Evolutionary conservation across 2,113 vertebrate species (phyloP).

Genomic region (Tichodroma muraria): DNA sequence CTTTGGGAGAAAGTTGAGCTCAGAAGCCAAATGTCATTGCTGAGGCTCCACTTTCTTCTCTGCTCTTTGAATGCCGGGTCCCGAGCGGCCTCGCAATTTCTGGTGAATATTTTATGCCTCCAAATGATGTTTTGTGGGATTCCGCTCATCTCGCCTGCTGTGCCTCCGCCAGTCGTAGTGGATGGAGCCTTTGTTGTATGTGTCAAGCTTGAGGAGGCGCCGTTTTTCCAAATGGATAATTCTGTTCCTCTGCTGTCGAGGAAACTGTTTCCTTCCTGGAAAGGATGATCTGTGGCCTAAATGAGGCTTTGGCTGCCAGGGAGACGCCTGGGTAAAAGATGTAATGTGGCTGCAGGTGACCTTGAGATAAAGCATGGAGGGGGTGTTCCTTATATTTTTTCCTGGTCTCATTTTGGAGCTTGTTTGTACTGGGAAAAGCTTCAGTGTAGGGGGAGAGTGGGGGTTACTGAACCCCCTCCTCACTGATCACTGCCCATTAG

Average conservation of each 20-base stretch:
- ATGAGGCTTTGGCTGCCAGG: not conserved
- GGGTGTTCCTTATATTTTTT: not conserved
- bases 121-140: constrained; percentile 25
- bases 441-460: too few species aligned
- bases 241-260: not conserved
- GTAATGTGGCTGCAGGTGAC: not conserved
- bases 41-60: not conserved
- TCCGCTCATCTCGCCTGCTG: not conserved
- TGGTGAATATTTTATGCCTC: constrained; percentile 30
- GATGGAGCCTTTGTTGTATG: constrained; percentile 17
- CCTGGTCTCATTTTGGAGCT: not conserved
- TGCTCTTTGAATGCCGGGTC: not conserved
- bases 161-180: not conserved
- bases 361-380: not conserved
- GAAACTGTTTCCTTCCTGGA: constrained; percentile 15
- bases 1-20: not conserved
- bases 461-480: not conserved
- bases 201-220: constrained; percentile 10
- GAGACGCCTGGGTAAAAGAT: not conserved
- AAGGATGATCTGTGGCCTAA: not conserved
- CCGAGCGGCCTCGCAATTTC: not conserved
- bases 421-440: not conserved
- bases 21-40: not conserved
- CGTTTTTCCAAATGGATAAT: constrained; percentile 41
- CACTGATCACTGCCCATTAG: rapidly evolving